phyloP scores from a whole-genome alignment of 2,797 vertebrate genomes.

The Peromyscus attwateri region DNA sequence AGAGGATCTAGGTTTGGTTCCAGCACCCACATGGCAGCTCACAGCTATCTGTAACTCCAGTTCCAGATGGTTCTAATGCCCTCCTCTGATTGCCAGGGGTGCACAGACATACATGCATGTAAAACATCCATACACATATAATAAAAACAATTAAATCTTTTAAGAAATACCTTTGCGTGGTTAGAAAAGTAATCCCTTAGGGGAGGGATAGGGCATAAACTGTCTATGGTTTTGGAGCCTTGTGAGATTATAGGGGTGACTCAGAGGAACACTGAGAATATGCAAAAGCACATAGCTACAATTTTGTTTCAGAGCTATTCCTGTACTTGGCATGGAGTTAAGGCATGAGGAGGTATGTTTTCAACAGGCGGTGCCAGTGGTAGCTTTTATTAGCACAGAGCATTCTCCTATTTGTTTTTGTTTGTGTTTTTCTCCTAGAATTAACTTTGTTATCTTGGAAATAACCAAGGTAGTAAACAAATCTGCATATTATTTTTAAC shows the following conservation, averaged over 20 bases:
- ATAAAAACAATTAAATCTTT: background rate
- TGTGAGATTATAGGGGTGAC: background rate
- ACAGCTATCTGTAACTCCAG: background rate
- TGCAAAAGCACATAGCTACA: background rate
- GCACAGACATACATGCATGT: background rate
- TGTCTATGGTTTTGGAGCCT: background rate
- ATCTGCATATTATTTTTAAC: slow-evolving; percentile 16
- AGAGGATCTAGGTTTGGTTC: background rate
- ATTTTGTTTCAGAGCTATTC: slow-evolving; percentile 24
- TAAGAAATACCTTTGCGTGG: background rate
- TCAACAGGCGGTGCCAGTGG: background rate
- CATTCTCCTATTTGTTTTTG: background rate
- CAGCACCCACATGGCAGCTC: background rate
- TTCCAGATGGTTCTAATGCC: background rate
- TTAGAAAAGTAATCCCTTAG: background rate
- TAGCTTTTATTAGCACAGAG: background rate
- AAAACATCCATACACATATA: background rate
- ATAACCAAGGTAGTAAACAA: background rate
- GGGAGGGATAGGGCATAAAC: background rate
- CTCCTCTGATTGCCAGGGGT: background rate
- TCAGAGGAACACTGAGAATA: background rate
- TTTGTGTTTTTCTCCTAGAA: slow-evolving; percentile 14
- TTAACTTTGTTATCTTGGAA: slow-evolving; percentile 27
- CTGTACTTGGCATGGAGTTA: background rate
- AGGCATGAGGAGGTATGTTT: background rate